Evolutionary conservation across 35 echinoderm and acorn worm genomes (phyloP), one percentile per base, ranked within the genome.

Genomic region (Lytechinus pictus): DNA sequence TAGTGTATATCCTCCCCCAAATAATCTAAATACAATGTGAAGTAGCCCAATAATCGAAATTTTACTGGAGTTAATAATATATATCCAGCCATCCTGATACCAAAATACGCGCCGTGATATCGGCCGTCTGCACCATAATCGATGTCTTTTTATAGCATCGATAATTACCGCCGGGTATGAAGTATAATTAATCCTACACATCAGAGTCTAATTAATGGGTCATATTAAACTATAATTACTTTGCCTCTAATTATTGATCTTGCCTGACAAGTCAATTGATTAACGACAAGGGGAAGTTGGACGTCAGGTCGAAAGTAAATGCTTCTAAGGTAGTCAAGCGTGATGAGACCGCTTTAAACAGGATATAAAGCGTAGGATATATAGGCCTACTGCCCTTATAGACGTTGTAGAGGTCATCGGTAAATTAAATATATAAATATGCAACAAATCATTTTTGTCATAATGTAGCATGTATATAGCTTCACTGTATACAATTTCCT

Each of bases 61-160:
- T 44, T 44, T 44, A 44, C 33, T 44, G 33, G 33, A 44, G 33
- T 44, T 44, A 44, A 44, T 44, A 44, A 44, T 44, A 44, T 44
- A 44, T 44, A 44, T 44, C 33, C 33, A 44, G 33, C 33, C 33
- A 44, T 44, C 33, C 2, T 44, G 2, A 44, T 44, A 7, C 66
- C 66, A 14, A 71, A 58, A 5, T 14, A 16, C 21, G 66, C 66
- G 66, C 14, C 6, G 66, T 79, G 19, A 79, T 24, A 79, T 79
- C n/a, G 21, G 66, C 66, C 21, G 66, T 79, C 66, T 79, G 66
- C 66, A 24, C 19, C 6, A 79, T 7, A 24, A 79, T 79, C 66
- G n/a, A 79, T 79, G n/a, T 79, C 66, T 79, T 79, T 79, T 79
- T 79, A 79, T 79, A 79, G 66, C 16, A 24, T 79, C 66, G 66